A percentile compares a stretch with the other conserved stretches of the same genome.
Evolutionary conservation across 1,140 invertebrate species (phyloP).

Genomic region (Acyrthosiphon pisum): DNA sequence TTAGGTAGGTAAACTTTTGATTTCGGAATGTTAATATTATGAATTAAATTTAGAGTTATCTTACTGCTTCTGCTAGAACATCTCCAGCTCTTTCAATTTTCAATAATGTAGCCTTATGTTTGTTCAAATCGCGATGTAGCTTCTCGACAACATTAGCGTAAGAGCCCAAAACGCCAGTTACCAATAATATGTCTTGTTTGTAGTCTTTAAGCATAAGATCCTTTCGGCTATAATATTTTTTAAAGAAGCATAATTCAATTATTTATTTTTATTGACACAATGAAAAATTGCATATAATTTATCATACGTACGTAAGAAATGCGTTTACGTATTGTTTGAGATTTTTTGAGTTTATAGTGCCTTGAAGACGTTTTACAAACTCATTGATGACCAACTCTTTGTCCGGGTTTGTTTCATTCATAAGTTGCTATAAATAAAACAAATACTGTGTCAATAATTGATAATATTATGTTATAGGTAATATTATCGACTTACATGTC

Average conservation of each 20-base stretch:
- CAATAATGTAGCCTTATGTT: slow-evolving; percentile 81
- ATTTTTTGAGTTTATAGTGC: slow-evolving; percentile 84
- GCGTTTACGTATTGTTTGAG: slow-evolving; percentile 82
- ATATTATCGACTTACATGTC: slow-evolving; percentile 75
- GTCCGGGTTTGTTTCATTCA: slow-evolving; percentile 69
- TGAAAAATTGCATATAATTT: neutral
- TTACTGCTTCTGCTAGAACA: slow-evolving; percentile 80
- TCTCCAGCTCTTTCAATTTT: slow-evolving; percentile 82
- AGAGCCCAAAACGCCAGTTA: slow-evolving; percentile 82
- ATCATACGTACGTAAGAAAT: slow-evolving; percentile 77
- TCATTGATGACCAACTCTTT: slow-evolving; percentile 80
- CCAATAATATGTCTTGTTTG: slow-evolving; percentile 78
- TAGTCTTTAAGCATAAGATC: slow-evolving; percentile 75
- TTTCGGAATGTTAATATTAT: neutral
- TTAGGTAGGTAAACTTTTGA: neutral
- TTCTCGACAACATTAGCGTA: slow-evolving; percentile 80
- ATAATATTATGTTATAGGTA: neutral
- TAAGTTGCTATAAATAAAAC: slow-evolving; percentile 65
- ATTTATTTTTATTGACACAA: slow-evolving; percentile 15
- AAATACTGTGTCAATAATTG: neutral
- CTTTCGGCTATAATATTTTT: slow-evolving; percentile 69
- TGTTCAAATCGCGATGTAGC: slow-evolving; percentile 78
- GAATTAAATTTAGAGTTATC: slow-evolving; percentile 58
- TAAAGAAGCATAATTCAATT: slow-evolving; percentile 43
- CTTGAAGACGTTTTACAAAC: slow-evolving; percentile 79